Evolutionary conservation across 1,140 invertebrate genomes (phyloP).

Genomic region (Drosophila arizonae): DNA sequence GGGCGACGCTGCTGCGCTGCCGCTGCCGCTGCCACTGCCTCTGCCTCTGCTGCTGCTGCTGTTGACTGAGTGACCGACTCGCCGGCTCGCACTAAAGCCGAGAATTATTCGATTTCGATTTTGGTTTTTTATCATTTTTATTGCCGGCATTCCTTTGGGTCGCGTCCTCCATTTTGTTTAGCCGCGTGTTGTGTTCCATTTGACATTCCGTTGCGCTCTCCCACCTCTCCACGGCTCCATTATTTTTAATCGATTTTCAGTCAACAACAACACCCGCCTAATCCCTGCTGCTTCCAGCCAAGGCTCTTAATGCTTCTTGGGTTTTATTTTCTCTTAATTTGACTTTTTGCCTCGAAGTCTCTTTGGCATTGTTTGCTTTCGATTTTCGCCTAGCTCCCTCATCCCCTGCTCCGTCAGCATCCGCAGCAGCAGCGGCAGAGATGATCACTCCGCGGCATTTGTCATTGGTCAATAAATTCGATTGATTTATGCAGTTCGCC

Average conservation of each 20-base stretch:
- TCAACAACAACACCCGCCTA: slow-evolving; percentile 16
- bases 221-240: slow-evolving; percentile 39
- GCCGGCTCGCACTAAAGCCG: slow-evolving; percentile 2
- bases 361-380: slow-evolving; percentile 16
- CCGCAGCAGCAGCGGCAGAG: not conserved
- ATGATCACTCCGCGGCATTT: slow-evolving; percentile 45
- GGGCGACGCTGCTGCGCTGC: slow-evolving; percentile 33
- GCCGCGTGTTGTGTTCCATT: slow-evolving; percentile 46
- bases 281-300: slow-evolving; percentile 17
- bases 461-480: slow-evolving; percentile 75
- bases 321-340: slow-evolving; percentile 66
- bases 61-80: slow-evolving; percentile 3
- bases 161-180: slow-evolving; percentile 26
- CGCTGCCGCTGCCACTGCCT: not conserved
- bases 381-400: slow-evolving; percentile 39
- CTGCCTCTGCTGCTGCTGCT: slow-evolving; percentile 3
- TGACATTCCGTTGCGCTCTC: slow-evolving; percentile 60
- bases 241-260: slow-evolving; percentile 75
- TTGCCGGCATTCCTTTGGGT: slow-evolving; percentile 37
- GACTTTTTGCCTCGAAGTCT: slow-evolving; percentile 39
- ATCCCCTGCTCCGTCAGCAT: not conserved
- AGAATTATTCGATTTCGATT: slow-evolving; percentile 59
- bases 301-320: slow-evolving; percentile 57
- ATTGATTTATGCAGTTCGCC: slow-evolving; percentile 64
- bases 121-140: slow-evolving; percentile 67